Base-by-base conservation (phyloP, 1,140 invertebrate species). In the Sycobia sp. region DNA sequence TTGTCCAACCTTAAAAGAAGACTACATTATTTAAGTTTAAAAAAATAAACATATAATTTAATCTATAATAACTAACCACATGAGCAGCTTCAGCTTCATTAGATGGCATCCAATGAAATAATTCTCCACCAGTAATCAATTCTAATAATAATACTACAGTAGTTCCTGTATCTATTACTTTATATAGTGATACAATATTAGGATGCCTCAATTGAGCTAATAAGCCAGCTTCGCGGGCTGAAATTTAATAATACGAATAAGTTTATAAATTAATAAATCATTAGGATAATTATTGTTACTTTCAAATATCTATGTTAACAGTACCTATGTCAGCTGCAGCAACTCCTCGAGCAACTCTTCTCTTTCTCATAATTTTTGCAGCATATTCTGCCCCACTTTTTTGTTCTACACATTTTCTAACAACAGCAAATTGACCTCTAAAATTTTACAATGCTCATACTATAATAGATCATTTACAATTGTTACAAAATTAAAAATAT, bases 401-500 rank as follows among this genome's bases (percentile, higher is more conserved):
- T 55, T 82, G 76, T 68, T 89, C 84, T 29, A 78, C 76, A 65
- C 87, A 88, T 76, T 85, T 83, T 72, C 85, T 81, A 34, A 91
- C 90, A 61, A 88, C 83, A 2, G 90, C 90, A 81, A 90, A 91
- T 76, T 91, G 89, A 27, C 90, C 90, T 71, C 88, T 90, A 64
- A 1, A 78, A 79, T 59, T 43, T 10, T 0, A 23, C 20, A 41
- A 25, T 18, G 16, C 8, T 8, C 22, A 22, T 38, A 27, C 25
- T 38, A n/a, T 54, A 39, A n/a, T 25, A 18, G 0, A 3, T 47
- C 13, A n/a, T n/a, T 27, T 10, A 54, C 4, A 18, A 44, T 20
- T 20, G 7, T 44, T 44, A 47, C 13, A 60, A 46, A 47, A 27
- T 4, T 60, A 18, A 49, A 34, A 59, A 25, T 16, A 63, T n/a